Evolutionary conservation across 2,888 invertebrate species (phyloP).

Genomic region (Parascotia fuliginaria): DNA sequence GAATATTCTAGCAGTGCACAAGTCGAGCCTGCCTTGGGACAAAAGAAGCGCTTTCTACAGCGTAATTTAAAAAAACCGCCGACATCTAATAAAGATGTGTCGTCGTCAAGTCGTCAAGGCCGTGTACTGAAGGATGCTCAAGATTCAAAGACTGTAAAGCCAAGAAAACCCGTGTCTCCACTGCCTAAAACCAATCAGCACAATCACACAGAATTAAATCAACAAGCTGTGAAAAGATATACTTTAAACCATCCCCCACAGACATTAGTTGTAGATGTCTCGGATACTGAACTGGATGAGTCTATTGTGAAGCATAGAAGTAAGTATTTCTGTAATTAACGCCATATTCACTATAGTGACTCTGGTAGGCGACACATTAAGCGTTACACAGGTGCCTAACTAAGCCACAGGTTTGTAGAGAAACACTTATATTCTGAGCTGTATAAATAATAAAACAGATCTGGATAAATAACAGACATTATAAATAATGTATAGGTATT

Average conservation of each 20-base stretch:
- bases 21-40: constrained; percentile 48
- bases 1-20: constrained; percentile 35
- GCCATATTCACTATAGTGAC: too few species aligned
- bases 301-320: constrained; percentile 62
- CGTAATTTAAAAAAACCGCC: constrained; percentile 50
- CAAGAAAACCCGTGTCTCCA: constrained; percentile 31
- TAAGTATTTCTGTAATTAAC: constrained; percentile 52
- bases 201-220: too few species aligned
- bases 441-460: too few species aligned
- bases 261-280: constrained; percentile 60
- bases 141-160: constrained; percentile 35
- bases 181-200: constrained; percentile 50
- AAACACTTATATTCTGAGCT: too few species aligned
- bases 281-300: constrained; percentile 35
- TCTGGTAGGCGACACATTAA: too few species aligned
- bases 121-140: constrained; percentile 41
- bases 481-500: too few species aligned
- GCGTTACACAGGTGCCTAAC: too few species aligned
- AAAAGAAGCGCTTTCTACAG: constrained; percentile 46
- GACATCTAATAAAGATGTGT: constrained; percentile 49
- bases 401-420: too few species aligned
- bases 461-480: too few species aligned
- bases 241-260: constrained; percentile 61
- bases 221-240: constrained; percentile 16
- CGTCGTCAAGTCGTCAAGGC: constrained; percentile 37